Conservation (phyloP, 2,797 vertebrate genomes). For the Phylloscopus collybita region DNA sequence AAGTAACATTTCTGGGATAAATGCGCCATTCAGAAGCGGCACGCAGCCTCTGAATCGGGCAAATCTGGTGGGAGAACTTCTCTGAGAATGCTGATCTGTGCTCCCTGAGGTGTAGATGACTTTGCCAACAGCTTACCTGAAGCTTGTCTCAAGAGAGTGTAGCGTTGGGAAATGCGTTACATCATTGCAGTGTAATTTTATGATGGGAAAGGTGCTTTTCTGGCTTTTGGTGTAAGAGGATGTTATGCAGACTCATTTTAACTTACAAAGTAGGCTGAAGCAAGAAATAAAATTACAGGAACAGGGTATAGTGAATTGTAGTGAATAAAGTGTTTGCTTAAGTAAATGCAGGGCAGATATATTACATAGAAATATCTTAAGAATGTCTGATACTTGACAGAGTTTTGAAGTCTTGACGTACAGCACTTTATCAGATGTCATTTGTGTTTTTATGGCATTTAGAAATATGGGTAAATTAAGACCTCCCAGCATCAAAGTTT, state of each 20-base stretch:
- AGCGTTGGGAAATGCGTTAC: conserved; percentile 33
- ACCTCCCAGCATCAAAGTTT: background rate
- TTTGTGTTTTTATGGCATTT: background rate
- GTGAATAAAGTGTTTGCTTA: background rate
- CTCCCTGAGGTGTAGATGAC: background rate
- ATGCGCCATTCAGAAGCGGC: background rate
- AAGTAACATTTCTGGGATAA: background rate
- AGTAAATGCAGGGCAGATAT: background rate
- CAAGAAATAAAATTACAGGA: background rate
- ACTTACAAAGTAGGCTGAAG: conserved; percentile 15
- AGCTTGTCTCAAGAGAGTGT: background rate
- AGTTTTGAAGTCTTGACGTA: background rate
- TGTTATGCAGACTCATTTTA: conserved; percentile 48
- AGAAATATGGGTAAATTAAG: background rate
- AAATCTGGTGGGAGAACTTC: background rate
- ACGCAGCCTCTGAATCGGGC: background rate
- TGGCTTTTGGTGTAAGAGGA: conserved; percentile 13
- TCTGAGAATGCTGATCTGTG: conserved; percentile 29
- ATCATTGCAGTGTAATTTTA: conserved; percentile 43
- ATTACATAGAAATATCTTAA: background rate
- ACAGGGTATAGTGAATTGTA: background rate
- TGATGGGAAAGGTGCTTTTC: conserved; percentile 21
- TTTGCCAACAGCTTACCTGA: conserved; percentile 40
- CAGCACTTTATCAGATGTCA: background rate
- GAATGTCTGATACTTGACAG: background rate